phyloP scores from a whole-genome alignment of 2,888 invertebrate genomes.

The Scaptomyza polygonia region DNA sequence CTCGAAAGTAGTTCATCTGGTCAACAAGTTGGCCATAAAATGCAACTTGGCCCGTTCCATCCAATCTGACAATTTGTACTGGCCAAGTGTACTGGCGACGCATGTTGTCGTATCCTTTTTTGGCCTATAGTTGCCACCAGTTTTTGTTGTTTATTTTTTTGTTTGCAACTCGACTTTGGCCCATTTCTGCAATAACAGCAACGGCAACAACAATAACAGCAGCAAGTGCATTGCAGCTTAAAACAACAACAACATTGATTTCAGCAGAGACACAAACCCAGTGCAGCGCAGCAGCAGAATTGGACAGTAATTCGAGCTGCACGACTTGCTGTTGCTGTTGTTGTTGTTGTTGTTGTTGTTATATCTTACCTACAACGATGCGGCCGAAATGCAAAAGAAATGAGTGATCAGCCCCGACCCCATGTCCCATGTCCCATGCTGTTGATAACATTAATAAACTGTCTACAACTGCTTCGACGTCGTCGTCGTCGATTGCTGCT shows the following conservation, averaged over 20 bases:
- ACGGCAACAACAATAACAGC: conserved; percentile 23
- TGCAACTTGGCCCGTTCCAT: conserved; percentile 43
- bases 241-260: not conserved
- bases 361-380: conserved; percentile 50
- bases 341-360: conserved; percentile 33
- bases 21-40: conserved; percentile 69
- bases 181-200: conserved; percentile 38
- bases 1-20: conserved; percentile 74
- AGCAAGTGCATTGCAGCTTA: conserved; percentile 42
- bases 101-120: conserved; percentile 68
- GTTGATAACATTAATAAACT: conserved; percentile 77
- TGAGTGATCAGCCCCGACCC: conserved; percentile 26
- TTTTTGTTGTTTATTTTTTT: conserved; percentile 20
- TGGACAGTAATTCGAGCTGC: conserved; percentile 39
- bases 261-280: conserved; percentile 54
- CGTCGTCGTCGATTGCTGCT: conserved; percentile 33
- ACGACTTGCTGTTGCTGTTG: conserved; percentile 16
- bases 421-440: conserved; percentile 38
- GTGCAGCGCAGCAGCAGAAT: conserved; percentile 11
- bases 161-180: conserved; percentile 34
- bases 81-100: conserved; percentile 39
- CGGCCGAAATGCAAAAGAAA: conserved; percentile 42
- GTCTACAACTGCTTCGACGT: conserved; percentile 62
- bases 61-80: conserved; percentile 55
- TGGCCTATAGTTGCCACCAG: conserved; percentile 46